A percentile compares a stretch with the other conserved stretches of the same genome.
Conservation (phyloP, 2,113 vertebrate genomes). For the Amphilophus citrinellus region DNA sequence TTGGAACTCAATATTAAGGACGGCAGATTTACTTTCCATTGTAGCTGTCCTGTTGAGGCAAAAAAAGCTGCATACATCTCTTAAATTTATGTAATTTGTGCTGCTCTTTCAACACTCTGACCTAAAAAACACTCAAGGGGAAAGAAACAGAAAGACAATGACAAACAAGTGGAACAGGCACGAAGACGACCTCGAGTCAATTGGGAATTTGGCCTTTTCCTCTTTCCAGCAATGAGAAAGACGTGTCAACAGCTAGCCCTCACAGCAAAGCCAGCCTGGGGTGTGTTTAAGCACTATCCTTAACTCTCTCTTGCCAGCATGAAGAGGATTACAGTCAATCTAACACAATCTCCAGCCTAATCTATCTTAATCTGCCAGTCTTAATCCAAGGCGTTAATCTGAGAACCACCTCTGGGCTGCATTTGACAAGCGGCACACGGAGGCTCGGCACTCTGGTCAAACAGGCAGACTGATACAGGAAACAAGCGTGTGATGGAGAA, state of each 20-base stretch:
- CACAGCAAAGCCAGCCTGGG: slow-evolving; percentile 37
- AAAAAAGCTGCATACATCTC: background rate
- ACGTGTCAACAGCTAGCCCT: slow-evolving; percentile 38
- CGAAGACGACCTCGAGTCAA: slow-evolving; percentile 18
- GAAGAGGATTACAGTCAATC: slow-evolving; percentile 75
- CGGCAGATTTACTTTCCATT: background rate
- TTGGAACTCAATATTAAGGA: background rate
- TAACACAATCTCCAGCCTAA: slow-evolving; percentile 74
- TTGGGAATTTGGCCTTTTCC: slow-evolving; percentile 29
- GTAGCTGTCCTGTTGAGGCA: background rate
- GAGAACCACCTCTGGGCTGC: slow-evolving; percentile 66
- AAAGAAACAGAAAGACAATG: background rate
- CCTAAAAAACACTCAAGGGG: background rate
- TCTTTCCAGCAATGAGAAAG: slow-evolving; percentile 24
- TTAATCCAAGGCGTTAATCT: slow-evolving; percentile 75
- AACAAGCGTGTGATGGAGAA: slow-evolving; percentile 37
- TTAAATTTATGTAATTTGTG: background rate
- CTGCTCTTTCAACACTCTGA: background rate
- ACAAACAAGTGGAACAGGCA: slow-evolving; percentile 1
- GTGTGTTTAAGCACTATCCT: slow-evolving; percentile 50
- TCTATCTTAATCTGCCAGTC: slow-evolving; percentile 72
- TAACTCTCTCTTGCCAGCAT: slow-evolving; percentile 46
- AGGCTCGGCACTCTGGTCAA: slow-evolving; percentile 43
- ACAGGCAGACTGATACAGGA: slow-evolving; percentile 36
- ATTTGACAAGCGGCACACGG: slow-evolving; percentile 43